A percentile compares a stretch with the other conserved stretches of the same genome.
These are phyloP conservation scores for Diadumene lineata DNA, from an alignment of 92 coral and sea anemone species.

Conservation along the genomic window DNA sequence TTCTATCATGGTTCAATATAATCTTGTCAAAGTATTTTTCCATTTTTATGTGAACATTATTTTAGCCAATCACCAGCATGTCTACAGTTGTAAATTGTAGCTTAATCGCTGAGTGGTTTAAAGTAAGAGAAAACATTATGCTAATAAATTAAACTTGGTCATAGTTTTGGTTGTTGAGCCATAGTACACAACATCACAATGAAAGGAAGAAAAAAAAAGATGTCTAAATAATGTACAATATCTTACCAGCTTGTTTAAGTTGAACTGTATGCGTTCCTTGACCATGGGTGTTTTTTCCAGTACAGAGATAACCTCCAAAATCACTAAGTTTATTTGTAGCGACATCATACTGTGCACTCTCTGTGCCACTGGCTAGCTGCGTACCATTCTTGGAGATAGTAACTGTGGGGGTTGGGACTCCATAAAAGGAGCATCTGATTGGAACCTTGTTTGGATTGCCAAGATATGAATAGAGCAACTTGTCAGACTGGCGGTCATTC, in stretches of 20 bases:
- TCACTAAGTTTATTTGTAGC: constrained; percentile 4
- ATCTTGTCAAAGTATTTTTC: no score
- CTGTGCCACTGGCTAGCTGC: constrained; percentile 40
- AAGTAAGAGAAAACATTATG: no score
- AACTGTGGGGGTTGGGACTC: constrained; percentile 67
- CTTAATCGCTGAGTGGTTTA: no score
- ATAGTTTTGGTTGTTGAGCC: no score
- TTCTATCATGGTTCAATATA: no score
- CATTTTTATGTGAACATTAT: no score
- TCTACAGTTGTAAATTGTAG: neutral
- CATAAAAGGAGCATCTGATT: constrained; percentile 60
- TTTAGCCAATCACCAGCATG: no score
- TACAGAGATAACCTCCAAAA: constrained; percentile 60
- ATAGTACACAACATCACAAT: no score
- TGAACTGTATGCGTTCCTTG: constrained; percentile 18
- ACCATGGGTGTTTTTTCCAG: constrained; percentile 55
- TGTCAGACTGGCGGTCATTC: constrained; percentile 27
- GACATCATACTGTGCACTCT: constrained; percentile 13
- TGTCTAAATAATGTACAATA: no score
- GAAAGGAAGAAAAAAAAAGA: no score
- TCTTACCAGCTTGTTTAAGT: constrained; percentile 55
- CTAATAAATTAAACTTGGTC: no score
- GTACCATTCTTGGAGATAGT: constrained; percentile 50
- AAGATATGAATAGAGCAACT: constrained; percentile 58
- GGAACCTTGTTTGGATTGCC: constrained; percentile 39